Percentiles rank a stretch among this genome's conserved stretches.
phyloP scores from a whole-genome alignment of 2,888 invertebrate genomes.

The Drosophila siamana region DNA sequence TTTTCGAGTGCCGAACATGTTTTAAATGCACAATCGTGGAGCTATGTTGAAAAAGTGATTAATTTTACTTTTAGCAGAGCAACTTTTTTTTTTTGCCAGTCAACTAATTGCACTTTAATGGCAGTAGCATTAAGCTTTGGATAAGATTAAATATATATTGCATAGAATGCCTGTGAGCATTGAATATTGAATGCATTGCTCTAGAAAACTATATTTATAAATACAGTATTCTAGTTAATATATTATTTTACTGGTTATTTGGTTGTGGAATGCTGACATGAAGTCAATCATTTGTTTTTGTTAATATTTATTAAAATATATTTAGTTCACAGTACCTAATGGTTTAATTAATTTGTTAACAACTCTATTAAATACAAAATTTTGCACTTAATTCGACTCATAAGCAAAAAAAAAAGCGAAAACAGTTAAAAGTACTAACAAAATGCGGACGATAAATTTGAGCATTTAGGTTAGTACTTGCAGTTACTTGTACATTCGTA shows the following conservation, averaged over 20 bases:
- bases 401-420: neutral
- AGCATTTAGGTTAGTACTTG: constrained; percentile 38
- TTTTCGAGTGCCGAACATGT: constrained; percentile 69
- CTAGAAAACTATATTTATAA: neutral
- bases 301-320: neutral
- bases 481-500: constrained; percentile 3
- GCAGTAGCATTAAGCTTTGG: constrained; percentile 19
- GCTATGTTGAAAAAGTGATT: constrained; percentile 64
- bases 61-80: constrained; percentile 34
- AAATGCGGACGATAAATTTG: constrained; percentile 47
- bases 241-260: no score
- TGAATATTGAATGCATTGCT: neutral
- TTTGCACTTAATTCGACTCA: neutral
- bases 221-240: neutral
- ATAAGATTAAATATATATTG: no score
- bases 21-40: constrained; percentile 62
- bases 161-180: neutral
- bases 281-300: neutral
- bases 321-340: neutral
- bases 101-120: constrained; percentile 54
- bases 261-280: neutral
- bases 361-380: neutral
- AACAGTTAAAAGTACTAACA: neutral
- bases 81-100: constrained; percentile 30
- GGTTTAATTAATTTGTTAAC: no score